A percentile compares a stretch with the other conserved stretches of the same genome.
phyloP scores from a whole-genome alignment of 2,797 vertebrate genomes.

The Leptoclinus maculatus region DNA sequence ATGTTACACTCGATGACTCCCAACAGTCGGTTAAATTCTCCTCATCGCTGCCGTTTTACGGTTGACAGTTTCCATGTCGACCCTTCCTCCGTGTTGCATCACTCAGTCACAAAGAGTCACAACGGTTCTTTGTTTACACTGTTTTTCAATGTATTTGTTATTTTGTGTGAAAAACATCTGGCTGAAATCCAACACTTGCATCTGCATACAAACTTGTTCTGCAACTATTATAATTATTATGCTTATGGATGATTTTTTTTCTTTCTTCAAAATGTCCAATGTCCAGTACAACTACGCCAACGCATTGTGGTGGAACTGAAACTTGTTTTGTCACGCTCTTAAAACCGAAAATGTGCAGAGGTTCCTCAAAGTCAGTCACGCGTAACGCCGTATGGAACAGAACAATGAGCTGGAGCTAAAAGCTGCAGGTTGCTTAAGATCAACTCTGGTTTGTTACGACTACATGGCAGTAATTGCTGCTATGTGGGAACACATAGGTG shows the following conservation, averaged over 20 bases:
- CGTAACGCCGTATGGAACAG: not conserved
- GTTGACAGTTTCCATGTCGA: conserved; percentile 23
- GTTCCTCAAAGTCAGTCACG: not conserved
- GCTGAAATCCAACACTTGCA: not conserved
- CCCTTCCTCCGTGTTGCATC: not conserved
- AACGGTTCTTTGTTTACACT: no score
- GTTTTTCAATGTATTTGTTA: not conserved
- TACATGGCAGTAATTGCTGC: not conserved
- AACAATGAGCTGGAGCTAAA: conserved; percentile 5
- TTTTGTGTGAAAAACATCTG: not conserved
- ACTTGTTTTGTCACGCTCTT: not conserved
- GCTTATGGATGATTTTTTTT: not conserved
- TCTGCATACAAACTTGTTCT: not conserved
- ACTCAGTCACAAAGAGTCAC: not conserved
- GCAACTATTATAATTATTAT: not conserved
- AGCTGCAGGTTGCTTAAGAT: not conserved
- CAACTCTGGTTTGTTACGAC: not conserved
- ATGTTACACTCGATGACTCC: conserved; percentile 59
- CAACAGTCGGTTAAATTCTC: conserved; percentile 53
- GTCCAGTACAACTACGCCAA: not conserved
- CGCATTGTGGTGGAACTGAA: not conserved
- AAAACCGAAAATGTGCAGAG: not conserved
- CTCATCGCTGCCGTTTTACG: not conserved
- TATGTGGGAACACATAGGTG: not conserved
- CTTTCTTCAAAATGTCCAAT: not conserved